Evolutionary conservation across 2,113 vertebrate genomes (phyloP), one percentile per base, ranked within the genome.

Genomic region (Sporophila hypoxantha): DNA sequence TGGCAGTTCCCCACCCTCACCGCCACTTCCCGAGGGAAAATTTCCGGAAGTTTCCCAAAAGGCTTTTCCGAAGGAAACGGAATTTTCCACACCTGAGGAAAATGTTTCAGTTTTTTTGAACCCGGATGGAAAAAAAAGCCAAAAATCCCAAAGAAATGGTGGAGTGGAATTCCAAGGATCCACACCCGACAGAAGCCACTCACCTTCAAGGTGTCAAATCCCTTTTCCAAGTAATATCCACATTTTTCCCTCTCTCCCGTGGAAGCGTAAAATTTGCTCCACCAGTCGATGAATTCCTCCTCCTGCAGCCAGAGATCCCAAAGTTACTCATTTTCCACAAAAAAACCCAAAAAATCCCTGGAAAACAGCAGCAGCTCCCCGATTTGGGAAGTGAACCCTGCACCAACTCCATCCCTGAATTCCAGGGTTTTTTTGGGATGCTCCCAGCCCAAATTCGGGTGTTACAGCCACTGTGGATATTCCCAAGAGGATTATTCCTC

Each of bases 211-310:
- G 96, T 99, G 93, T 99, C 99, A 13, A 98, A 97, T 82, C 98
- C 98, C 91, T 97, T 98, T 78, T 99, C 98, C 91, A 99, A 70
- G 71, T 99, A 99, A 37, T 93, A 95, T 17, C 98, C 98, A 20
- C 98, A 99, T 83, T 98, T 99, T 57, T 98, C 97, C 12, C 94
- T 98, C 87, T 99, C 98, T 70, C 99, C 99, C 0, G 83, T 96
- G 1, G 99, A 99, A 20, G 99, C 98, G 4, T 98, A 99, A 87
- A 99, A 99, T 88, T 99, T 99, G 94, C 99, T 99, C 99, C 99
- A 99, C 99, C 99, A 99, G 85, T 99, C 99, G 18, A 99, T 98
- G 94, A 98, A 98, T 25, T 99, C 99, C 59, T 99, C 99, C 60
- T 97, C 99, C 99, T 99, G 56, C 9, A 4, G 44, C 52, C 82